Evolutionary conservation across 2,888 invertebrate genomes (phyloP).

Genomic region (Mayetiola destructor): DNA sequence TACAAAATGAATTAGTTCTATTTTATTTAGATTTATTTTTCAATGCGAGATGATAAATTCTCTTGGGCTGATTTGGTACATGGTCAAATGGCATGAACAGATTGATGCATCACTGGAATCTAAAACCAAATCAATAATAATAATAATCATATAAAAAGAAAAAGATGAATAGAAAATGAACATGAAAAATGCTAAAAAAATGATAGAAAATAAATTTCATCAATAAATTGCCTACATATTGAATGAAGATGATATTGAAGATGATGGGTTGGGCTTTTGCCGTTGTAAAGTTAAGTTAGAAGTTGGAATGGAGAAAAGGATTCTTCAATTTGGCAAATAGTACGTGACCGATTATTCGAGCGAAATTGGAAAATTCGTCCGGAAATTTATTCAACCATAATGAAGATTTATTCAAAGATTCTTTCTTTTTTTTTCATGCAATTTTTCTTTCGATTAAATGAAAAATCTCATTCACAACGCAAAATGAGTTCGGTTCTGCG

Average conservation of each 20-base stretch:
- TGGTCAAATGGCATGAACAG: not conserved
- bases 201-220: conserved; percentile 7
- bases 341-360: conserved; percentile 10
- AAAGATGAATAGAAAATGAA: conserved; percentile 6
- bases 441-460: too few relatives aligned
- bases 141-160: too few relatives aligned
- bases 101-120: too few relatives aligned
- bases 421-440: too few relatives aligned
- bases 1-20: conserved; percentile 4
- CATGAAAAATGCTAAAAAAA: conserved; percentile 1
- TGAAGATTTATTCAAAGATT: conserved; percentile 6
- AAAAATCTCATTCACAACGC: too few relatives aligned
- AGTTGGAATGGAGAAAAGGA: not conserved
- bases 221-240: conserved; percentile 2
- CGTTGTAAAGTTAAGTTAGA: not conserved
- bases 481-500: too few relatives aligned
- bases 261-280: not conserved
- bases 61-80: not conserved
- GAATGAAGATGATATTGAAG: not conserved
- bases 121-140: too few relatives aligned
- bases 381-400: conserved; percentile 7
- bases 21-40: not conserved
- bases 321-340: too few relatives aligned
- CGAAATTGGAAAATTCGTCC: conserved; percentile 11
- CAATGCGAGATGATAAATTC: not conserved